These are phyloP conservation scores for Chymomyza amoena DNA, from an alignment of 2,888 invertebrate genomes.

Conservation along the genomic window DNA sequence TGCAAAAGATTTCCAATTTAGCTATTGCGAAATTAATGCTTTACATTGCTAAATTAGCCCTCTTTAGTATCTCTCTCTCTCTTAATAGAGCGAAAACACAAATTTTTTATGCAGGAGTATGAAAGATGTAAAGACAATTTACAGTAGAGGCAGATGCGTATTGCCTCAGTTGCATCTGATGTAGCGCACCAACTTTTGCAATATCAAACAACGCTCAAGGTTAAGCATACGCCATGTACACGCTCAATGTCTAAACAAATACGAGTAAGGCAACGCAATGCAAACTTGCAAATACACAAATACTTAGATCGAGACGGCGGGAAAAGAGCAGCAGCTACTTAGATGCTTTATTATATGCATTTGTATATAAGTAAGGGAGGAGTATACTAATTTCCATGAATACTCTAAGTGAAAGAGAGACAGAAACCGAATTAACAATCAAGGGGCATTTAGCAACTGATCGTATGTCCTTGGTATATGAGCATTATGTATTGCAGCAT, in stretches of 20 bases:
- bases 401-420: not conserved
- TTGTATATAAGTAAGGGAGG: too few relatives aligned
- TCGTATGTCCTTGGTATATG: not conserved
- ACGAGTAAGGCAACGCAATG: conserved; percentile 53
- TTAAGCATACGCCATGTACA: conserved; percentile 70
- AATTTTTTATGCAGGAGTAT: not conserved
- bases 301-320: not conserved
- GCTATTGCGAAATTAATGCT: not conserved
- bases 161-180: not conserved
- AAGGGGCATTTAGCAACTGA: not conserved
- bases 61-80: too few relatives aligned
- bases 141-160: not conserved
- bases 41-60: not conserved
- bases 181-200: conserved; percentile 1
- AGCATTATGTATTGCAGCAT: too few relatives aligned
- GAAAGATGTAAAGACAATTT: not conserved
- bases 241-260: conserved; percentile 23
- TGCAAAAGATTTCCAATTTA: not conserved
- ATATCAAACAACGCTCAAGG: conserved; percentile 48
- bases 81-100: too few relatives aligned
- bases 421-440: not conserved
- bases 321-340: not conserved
- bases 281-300: conserved; percentile 42
- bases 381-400: too few relatives aligned
- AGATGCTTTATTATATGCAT: not conserved